Conservation (phyloP, 2,113 vertebrate species). For the Mirza zaza region DNA sequence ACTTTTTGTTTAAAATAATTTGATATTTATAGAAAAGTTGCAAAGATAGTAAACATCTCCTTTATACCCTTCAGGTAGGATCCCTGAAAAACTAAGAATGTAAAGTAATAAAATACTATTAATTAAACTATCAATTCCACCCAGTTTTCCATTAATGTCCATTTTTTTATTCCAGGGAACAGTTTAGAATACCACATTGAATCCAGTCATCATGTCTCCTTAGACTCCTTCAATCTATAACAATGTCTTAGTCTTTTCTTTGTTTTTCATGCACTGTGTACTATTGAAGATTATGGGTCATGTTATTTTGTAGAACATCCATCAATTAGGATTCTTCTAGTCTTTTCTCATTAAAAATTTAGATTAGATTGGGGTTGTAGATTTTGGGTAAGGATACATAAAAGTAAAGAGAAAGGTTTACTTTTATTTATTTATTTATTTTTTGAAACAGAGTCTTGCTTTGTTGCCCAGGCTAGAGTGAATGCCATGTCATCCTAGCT, state of each 20-base stretch:
- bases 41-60: background rate
- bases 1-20: background rate
- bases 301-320: background rate
- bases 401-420: background rate
- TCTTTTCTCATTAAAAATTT: slow-evolving; percentile 15
- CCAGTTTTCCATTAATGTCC: background rate
- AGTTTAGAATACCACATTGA: background rate
- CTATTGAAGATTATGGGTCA: background rate
- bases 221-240: background rate
- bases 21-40: background rate
- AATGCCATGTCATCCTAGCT: too few relatives aligned
- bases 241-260: background rate
- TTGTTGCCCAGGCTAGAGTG: too few relatives aligned
- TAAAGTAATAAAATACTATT: background rate
- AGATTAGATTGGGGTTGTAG: background rate
- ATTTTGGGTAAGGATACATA: background rate
- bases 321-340: background rate
- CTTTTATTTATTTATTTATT: background rate
- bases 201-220: background rate
- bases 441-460: too few relatives aligned
- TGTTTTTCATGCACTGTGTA: background rate
- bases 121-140: background rate
- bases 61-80: background rate
- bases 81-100: background rate
- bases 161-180: background rate